Conservation (phyloP, 2,888 invertebrate genomes). For the Noctuana brunneofusca region DNA sequence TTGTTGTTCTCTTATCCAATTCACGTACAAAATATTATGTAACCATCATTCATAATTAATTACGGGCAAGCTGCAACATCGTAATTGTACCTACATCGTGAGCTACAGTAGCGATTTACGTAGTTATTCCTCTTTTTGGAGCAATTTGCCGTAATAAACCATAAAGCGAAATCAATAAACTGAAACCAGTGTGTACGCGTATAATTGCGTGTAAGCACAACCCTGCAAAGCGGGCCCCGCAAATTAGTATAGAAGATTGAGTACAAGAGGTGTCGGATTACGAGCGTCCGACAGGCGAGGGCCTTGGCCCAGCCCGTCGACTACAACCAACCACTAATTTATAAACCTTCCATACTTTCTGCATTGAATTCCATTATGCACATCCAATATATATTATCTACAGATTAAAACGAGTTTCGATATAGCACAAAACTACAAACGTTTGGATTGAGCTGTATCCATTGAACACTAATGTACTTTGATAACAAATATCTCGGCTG, state of each 20-base stretch:
- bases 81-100: slow-evolving; percentile 7
- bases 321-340: slow-evolving; percentile 44
- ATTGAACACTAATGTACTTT: slow-evolving; percentile 28
- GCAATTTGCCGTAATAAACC: slow-evolving; percentile 31
- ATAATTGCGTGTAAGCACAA: slow-evolving; percentile 41
- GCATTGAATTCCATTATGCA: slow-evolving; percentile 42
- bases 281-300: slow-evolving; percentile 51
- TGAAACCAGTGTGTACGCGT: slow-evolving; percentile 15
- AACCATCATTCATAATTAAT: slow-evolving; percentile 4
- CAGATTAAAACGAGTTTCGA: slow-evolving; percentile 29
- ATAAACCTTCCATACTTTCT: slow-evolving; percentile 41
- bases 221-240: slow-evolving; percentile 58
- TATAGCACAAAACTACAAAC: slow-evolving; percentile 18
- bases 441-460: slow-evolving; percentile 25
- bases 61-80: slow-evolving; percentile 9
- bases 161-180: slow-evolving; percentile 32
- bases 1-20: neutral
- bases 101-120: slow-evolving; percentile 12
- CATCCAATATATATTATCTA: slow-evolving; percentile 31
- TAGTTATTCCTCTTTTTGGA: slow-evolving; percentile 7
- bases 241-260: slow-evolving; percentile 75
- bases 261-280: slow-evolving; percentile 75
- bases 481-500: slow-evolving; percentile 29
- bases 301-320: slow-evolving; percentile 57
- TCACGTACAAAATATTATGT: neutral